Base-by-base conservation (phyloP, 2,113 vertebrate genomes). In the Oncorhynchus nerka region DNA sequence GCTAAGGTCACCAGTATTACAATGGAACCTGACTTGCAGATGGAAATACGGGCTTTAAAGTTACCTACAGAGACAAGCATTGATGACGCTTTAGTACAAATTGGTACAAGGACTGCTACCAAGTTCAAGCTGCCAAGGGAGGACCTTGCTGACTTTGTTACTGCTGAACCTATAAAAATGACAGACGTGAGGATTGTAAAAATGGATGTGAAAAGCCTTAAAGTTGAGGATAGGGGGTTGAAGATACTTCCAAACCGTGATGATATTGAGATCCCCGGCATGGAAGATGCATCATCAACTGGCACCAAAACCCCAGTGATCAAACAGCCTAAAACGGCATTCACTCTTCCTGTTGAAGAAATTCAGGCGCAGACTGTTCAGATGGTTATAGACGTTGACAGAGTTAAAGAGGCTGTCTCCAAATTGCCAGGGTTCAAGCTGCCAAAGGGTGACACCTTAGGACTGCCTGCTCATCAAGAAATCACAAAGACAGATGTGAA, bases 241-340 rank as follows among this genome's bases (percentile, higher is more conserved):
- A 84, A 69, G 70, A 74, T 73, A 66, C 87, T 93, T 76, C 91
- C 90, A 32, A 94, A 93, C 85, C 88, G 93, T 48, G 93, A 94
- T 79, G 93, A 94, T 65, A 92, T 94, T 82, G 92, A 89, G 72
- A 94, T 94, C 82, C 93, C 93, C 78, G 92, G 93, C 1, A 94
- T 93, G 91, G 93, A 93, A 76, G 90, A 87, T 71, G 76, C 68
- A 71, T 78, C 71, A 66, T 66, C 85, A 78, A 70, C 16, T 45
- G 81, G 39, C 49, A 86, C 20, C 15, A 76, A 68, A 55, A 68
- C 70, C 67, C 82, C 85, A 76, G 75, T 30, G 76, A 71, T 80
- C 1, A 92, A 89, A 81, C 76, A 85, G 20, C 72, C 85, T 28
- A 89, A 90, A 79, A 69, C 65, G 30, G 72, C 68, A 71, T 81